A percentile compares a stretch with the other conserved stretches of the same genome.
Evolutionary conservation across 2,797 vertebrate species (phyloP).

Genomic region (Diceros bicornis): DNA sequence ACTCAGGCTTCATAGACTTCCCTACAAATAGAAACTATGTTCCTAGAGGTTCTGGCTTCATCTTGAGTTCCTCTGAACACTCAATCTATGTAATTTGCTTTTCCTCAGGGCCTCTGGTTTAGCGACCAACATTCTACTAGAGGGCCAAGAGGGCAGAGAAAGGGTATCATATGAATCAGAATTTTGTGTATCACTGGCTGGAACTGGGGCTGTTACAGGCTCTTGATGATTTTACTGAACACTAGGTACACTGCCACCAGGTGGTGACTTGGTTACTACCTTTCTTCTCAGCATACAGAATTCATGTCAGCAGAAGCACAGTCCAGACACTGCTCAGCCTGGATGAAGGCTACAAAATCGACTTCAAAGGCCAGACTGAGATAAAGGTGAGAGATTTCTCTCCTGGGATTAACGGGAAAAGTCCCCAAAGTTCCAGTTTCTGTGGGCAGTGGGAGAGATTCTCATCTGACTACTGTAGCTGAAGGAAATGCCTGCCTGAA

Average conservation of each 20-base stretch:
- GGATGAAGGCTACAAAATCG: conserved; percentile 93
- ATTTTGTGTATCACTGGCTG: neutral
- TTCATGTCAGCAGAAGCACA: conserved; percentile 93
- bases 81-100: neutral
- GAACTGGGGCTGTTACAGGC: neutral
- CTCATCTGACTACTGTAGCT: neutral
- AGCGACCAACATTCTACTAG: neutral
- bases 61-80: neutral
- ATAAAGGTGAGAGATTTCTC: conserved; percentile 90
- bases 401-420: neutral
- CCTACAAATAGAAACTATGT: neutral
- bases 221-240: neutral
- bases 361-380: conserved; percentile 92
- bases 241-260: neutral
- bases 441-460: neutral
- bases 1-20: neutral
- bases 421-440: neutral
- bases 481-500: neutral
- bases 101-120: neutral
- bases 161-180: neutral
- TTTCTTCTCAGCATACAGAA: conserved; percentile 92
- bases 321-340: conserved; percentile 91
- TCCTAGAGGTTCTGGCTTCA: neutral
- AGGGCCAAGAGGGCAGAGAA: neutral
- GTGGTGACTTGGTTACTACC: neutral